These are phyloP conservation scores for Eulemur albifrons DNA, from an alignment of 2,797 vertebrate genomes.

Conservation along the genomic window DNA sequence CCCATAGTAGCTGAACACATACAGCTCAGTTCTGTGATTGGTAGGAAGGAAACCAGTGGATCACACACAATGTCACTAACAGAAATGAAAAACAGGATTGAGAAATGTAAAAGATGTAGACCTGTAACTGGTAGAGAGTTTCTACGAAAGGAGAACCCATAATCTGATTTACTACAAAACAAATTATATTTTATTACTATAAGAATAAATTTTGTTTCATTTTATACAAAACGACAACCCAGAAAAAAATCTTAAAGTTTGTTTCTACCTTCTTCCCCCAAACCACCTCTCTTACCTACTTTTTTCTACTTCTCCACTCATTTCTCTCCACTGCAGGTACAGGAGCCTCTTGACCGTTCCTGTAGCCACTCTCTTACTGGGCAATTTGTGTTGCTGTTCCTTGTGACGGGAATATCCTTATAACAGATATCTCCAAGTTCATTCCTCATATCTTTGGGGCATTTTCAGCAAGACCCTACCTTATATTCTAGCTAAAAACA, in stretches of 20 bases:
- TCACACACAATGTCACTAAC: no score
- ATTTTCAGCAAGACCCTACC: not conserved
- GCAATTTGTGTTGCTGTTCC: not conserved
- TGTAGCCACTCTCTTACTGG: not conserved
- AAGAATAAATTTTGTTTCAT: not conserved
- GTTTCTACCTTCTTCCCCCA: not conserved
- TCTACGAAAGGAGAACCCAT: not conserved
- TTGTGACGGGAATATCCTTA: not conserved
- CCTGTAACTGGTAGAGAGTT: not conserved
- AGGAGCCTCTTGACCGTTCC: no score
- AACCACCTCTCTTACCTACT: not conserved
- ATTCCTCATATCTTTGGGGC: not conserved
- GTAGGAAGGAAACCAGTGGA: not conserved
- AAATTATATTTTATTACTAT: not conserved
- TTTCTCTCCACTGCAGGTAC: not conserved
- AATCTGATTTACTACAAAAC: not conserved
- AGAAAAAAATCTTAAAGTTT: not conserved
- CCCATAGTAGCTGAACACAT: not conserved
- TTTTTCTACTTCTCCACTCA: not conserved
- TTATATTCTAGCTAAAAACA: fast-evolving
- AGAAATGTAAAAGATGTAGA: not conserved
- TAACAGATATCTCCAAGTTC: not conserved
- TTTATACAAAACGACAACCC: not conserved
- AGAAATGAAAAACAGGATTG: not conserved
- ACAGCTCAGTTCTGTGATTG: not conserved